phyloP scores from a whole-genome alignment of 2,797 vertebrate genomes.

The Crax fasciolata region DNA sequence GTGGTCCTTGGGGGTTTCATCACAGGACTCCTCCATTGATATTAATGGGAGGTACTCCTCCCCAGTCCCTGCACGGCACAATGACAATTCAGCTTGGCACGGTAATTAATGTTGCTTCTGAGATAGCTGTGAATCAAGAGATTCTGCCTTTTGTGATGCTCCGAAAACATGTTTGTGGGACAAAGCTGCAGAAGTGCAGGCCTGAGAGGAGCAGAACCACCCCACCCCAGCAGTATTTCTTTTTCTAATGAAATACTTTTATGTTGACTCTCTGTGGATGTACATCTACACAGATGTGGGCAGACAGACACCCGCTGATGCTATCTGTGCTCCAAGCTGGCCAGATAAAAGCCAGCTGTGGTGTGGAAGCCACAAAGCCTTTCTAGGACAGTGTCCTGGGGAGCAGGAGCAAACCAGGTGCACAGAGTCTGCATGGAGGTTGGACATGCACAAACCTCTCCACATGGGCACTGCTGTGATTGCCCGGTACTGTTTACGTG shows the following conservation, averaged over 20 bases:
- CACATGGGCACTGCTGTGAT: accelerated
- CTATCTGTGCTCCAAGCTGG: not conserved
- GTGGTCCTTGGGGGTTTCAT: constrained; percentile 44
- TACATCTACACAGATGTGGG: accelerated
- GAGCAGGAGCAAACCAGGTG: not conserved
- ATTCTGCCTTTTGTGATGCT: not conserved
- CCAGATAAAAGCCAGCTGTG: not conserved
- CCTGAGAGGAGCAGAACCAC: not conserved
- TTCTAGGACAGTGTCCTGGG: accelerated
- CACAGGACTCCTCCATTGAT: constrained; percentile 45
- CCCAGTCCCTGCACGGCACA: constrained; percentile 8
- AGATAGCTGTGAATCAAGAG: not conserved
- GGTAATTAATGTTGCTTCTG: constrained; percentile 34
- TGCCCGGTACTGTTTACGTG: not conserved
- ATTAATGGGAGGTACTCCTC: constrained; percentile 62
- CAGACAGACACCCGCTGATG: not conserved
- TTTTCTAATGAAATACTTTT: not conserved
- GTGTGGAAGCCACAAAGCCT: not conserved
- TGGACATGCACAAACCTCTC: not conserved
- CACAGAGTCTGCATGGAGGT: not conserved
- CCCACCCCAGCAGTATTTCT: not conserved
- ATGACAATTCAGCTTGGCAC: constrained; percentile 28
- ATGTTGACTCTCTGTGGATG: not conserved
- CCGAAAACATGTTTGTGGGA: not conserved
- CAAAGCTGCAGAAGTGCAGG: not conserved